Conservation (phyloP, 2,113 vertebrate genomes). For the Macroglossus sobrinus region DNA sequence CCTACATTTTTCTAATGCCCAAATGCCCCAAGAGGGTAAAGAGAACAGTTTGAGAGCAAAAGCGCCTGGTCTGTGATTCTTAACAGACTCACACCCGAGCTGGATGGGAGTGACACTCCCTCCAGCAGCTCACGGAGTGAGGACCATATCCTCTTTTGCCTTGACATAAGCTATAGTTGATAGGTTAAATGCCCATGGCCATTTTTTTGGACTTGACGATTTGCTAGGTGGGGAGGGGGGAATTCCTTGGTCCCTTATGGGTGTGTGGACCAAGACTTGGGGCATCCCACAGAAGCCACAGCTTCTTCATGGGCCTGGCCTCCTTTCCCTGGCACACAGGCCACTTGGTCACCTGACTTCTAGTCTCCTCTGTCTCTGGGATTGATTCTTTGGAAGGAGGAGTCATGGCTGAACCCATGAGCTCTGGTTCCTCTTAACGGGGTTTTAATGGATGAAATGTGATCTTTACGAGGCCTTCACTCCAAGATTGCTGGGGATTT, state of each 20-base stretch:
- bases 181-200: neutral
- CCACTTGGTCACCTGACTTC: too few relatives aligned
- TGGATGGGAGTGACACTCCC: rapidly evolving
- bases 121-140: rapidly evolving
- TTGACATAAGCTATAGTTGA: rapidly evolving
- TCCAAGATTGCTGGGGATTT: neutral
- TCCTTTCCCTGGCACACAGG: too few relatives aligned
- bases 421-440: neutral
- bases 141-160: neutral
- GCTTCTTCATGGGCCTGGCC: neutral
- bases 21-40: neutral
- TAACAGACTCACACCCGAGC: neutral
- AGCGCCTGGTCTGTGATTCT: rapidly evolving
- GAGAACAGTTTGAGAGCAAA: neutral
- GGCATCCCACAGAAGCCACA: rapidly evolving
- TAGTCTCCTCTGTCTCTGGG: neutral
- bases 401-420: too few relatives aligned
- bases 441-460: neutral
- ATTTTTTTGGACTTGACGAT: neutral
- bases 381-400: neutral
- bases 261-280: rapidly evolving
- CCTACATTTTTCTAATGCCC: constrained; percentile 1
- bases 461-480: neutral
- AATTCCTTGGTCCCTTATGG: neutral
- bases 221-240: neutral